A percentile compares a stretch with the other conserved stretches of the same genome.
Evolutionary conservation across 2,888 invertebrate genomes (phyloP).

Genomic region (Chrysina gloriosa): DNA sequence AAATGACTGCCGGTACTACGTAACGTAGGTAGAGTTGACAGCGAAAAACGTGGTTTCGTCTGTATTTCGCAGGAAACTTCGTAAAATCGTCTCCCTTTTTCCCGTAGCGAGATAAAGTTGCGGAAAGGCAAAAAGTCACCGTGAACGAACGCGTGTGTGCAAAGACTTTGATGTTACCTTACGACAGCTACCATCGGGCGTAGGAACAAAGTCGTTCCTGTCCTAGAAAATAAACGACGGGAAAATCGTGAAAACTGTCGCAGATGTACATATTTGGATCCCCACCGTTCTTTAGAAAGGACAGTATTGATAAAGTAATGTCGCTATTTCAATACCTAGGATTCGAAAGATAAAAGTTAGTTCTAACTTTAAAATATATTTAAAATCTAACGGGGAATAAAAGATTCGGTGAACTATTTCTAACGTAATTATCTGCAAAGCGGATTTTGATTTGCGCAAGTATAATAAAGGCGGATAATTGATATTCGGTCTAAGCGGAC

Average conservation of each 20-base stretch:
- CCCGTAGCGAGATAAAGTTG: constrained; percentile 6
- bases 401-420: no score
- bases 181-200: neutral
- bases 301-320: no score
- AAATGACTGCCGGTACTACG: no score
- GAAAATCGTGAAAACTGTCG: neutral
- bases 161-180: constrained; percentile 15
- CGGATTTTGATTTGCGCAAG: no score
- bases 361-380: no score
- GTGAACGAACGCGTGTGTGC: constrained; percentile 24
- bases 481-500: constrained; percentile 17
- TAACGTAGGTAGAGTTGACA: neutral
- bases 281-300: no score
- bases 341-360: no score
- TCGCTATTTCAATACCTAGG: no score
- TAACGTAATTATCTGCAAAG: no score
- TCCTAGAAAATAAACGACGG: neutral
- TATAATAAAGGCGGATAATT: no score
- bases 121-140: constrained; percentile 9
- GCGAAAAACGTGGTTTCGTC: constrained; percentile 20
- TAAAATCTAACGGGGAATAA: no score
- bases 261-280: neutral
- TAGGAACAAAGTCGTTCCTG: neutral
- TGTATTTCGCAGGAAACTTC: constrained; percentile 14
- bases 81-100: constrained; percentile 5